Evolutionary conservation across 1,140 invertebrate species (phyloP), one percentile per base, ranked within the genome.

Genomic region (Acyrthosiphon pisum): DNA sequence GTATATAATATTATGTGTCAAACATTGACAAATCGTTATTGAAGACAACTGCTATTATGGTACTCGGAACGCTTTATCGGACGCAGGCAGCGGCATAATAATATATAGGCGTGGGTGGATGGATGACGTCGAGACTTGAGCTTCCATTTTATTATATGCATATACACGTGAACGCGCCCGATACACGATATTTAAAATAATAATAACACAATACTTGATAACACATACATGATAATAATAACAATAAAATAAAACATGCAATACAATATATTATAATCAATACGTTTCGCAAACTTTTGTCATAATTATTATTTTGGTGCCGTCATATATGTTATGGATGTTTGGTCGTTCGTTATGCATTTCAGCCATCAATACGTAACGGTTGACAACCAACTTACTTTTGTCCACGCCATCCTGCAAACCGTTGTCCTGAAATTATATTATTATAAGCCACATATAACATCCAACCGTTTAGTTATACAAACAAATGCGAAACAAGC

Each of bases 11-110:
- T 41, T n/a, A n/a, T 50, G 41, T 48, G 91, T 92, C 91, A 92
- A 92, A 92, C 68, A 84, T 83, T 92, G 76, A 92, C 91, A 92
- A 92, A 92, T 92, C 46, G 91, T 92, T 92, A 83, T 92, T 30
- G 76, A 92, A 83, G n/a, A 83, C 46, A 50, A 81, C 46, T 14
- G 8, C 41, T n/a, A 50, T 48, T 56, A 41, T 44, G 44, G 60
- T 76, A 91, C 41, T 44, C 68, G 90, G 7, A 46, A 37, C 37
- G 88, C 44, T 86, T 86, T 86, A 86, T 86, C 20, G 22, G 30
- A 76, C 60, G 60, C 14, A 76, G n/a, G 22, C 60, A 76, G 60
- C 4, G 30, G 14, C n/a, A 8, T 76, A 11, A 8, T 76, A 11
- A 50, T 60, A 60, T 60, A n/a, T 4, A n/a, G 4, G 30, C 3